phyloP scores from a whole-genome alignment of 2,113 vertebrate species.

The Cebus imitator region DNA sequence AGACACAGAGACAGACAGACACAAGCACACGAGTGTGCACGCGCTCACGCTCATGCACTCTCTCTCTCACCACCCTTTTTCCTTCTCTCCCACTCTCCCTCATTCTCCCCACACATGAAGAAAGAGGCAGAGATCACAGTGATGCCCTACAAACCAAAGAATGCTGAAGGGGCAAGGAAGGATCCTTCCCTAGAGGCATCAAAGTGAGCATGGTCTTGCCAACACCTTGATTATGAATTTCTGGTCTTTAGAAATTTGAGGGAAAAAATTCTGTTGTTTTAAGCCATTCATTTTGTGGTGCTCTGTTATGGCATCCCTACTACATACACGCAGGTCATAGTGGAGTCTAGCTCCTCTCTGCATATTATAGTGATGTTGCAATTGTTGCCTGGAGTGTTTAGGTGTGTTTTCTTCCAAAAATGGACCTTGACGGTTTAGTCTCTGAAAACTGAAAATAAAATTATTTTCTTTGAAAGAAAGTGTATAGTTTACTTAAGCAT shows the following conservation, averaged over 20 bases:
- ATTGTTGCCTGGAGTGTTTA: not conserved
- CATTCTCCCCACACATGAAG: not conserved
- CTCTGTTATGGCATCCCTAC: not conserved
- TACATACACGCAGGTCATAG: rapidly evolving
- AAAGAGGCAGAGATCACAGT: not conserved
- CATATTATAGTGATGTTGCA: not conserved
- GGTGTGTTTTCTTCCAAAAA: not conserved
- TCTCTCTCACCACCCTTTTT: too few species aligned
- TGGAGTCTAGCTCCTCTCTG: not conserved
- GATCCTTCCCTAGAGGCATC: not conserved
- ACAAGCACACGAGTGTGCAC: too few species aligned
- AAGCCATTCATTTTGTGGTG: not conserved
- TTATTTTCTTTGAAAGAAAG: not conserved
- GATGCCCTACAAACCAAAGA: not conserved
- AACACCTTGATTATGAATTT: not conserved
- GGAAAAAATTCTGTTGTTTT: not conserved
- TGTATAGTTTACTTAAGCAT: too few species aligned
- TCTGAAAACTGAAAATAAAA: not conserved
- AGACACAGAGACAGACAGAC: not conserved
- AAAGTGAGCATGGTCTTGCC: not conserved
- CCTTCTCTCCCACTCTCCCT: too few species aligned
- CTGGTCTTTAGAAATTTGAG: not conserved
- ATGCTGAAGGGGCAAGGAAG: not conserved
- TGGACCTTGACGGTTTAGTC: not conserved
- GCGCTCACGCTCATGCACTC: too few species aligned